phyloP scores from a whole-genome alignment of 2,888 invertebrate species.

The Lapara coniferarum region DNA sequence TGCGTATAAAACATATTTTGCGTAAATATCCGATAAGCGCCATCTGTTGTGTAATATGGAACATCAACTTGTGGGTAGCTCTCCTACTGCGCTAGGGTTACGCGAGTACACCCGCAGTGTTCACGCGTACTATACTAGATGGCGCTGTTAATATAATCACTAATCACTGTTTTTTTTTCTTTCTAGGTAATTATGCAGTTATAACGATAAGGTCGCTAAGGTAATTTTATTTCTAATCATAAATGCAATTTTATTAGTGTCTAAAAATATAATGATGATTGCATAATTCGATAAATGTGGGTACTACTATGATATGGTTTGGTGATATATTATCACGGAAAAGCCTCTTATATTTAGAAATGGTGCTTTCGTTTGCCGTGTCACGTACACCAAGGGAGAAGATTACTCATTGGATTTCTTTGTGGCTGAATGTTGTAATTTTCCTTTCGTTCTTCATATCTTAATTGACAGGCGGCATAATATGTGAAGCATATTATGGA shows the following conservation, averaged over 20 bases:
- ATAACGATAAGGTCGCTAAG: neutral
- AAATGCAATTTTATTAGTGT: neutral
- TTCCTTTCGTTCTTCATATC: neutral
- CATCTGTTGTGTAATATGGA: conserved; percentile 36
- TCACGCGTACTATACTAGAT: conserved; percentile 14
- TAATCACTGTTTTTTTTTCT: neutral
- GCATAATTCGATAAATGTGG: conserved; percentile 14
- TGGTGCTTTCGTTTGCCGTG: conserved; percentile 84
- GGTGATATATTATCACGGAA: conserved; percentile 32
- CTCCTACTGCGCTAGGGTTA: neutral
- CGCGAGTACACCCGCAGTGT: conserved; percentile 32
- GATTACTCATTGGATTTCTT: neutral
- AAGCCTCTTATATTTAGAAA: conserved; percentile 26
- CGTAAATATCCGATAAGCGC: conserved; percentile 35
- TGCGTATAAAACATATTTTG: too few species aligned
- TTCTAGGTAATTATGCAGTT: conserved; percentile 16
- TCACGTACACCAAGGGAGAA: conserved; percentile 38
- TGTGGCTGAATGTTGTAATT: neutral
- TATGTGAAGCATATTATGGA: neutral
- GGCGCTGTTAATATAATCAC: conserved; percentile 7
- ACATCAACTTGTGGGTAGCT: conserved; percentile 3
- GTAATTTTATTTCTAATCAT: neutral
- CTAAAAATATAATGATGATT: conserved; percentile 16
- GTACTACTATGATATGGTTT: conserved; percentile 33
- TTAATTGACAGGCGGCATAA: neutral